Conservation (phyloP, 2,113 vertebrate species). For the Passerina amoena region DNA sequence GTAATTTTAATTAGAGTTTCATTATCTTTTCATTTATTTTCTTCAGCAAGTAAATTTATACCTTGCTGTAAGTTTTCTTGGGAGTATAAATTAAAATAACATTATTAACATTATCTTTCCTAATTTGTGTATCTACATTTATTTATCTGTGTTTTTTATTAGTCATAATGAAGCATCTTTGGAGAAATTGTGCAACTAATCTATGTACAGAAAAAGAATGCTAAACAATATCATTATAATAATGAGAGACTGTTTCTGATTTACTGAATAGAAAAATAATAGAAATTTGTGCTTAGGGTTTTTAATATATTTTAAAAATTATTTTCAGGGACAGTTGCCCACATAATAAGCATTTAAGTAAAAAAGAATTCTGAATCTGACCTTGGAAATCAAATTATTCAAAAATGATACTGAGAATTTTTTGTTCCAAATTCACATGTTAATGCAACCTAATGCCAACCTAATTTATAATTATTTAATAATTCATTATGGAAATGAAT, state of each 20-base stretch:
- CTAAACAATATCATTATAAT: slow-evolving; percentile 15
- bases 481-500: background rate
- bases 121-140: slow-evolving; percentile 54
- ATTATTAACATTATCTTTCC: slow-evolving; percentile 54
- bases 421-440: background rate
- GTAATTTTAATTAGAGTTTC: slow-evolving; percentile 60
- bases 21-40: slow-evolving; percentile 66
- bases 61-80: slow-evolving; percentile 49
- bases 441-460: background rate
- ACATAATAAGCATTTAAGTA: background rate
- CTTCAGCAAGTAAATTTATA: slow-evolving; percentile 45
- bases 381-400: background rate
- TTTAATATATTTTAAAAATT: background rate
- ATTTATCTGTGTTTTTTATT: slow-evolving; percentile 49
- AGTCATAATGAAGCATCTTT: slow-evolving; percentile 33
- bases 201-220: slow-evolving; percentile 10
- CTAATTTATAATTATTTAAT: background rate
- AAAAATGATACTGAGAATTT: background rate
- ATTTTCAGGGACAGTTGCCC: background rate
- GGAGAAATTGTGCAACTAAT: slow-evolving; percentile 42
- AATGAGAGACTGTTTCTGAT: slow-evolving; percentile 32
- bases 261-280: slow-evolving; percentile 39
- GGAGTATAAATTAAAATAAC: slow-evolving; percentile 54
- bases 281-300: background rate
- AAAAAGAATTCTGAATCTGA: background rate